Evolutionary conservation across 2,888 invertebrate species (phyloP), one percentile per base, ranked within the genome.

Genomic region (Aspidiotus rigidus): DNA sequence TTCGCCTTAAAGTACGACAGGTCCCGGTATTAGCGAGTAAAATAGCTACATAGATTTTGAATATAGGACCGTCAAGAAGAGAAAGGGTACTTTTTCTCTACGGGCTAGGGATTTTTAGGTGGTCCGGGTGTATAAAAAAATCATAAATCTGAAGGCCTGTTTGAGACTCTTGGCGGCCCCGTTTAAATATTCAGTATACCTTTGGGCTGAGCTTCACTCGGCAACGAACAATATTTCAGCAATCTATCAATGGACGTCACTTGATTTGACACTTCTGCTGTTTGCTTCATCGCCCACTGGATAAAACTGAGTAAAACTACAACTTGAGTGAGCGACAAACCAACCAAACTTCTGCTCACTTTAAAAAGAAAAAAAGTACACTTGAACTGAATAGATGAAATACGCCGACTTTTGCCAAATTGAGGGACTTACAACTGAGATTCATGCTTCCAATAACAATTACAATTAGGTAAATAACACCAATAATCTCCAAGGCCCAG

Each of bases 231-330:
- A 15, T 69, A 72, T n/a, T 64, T 56, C 1, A 72, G 40, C 15
- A 72, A 42, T 54, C 72, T 44, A 55, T 72, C 72, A 11, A 72
- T 64, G 0, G 72, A 64, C 1, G 72, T 72, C 44, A 71, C 69
- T 53, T 72, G 56, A 42, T 72, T 72, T 40, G 69, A 71, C 28
- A 72, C 49, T 42, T 71, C 71, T 7, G 69, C 66, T 0, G 57
- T 40, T 44, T 69, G 61, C 66, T 59, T 71, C 17, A 72, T 66
- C 7, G 53, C 49, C 59, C 62, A 71, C n/a, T 72, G 72, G 6
- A 59, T 11, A 5, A 42, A 17, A 10, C 42, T 57, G 9, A 66
- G 41, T 10, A 72, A 28, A 17, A 39, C 16, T n/a, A 53, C 28
- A 8, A 60, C 39, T 10, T 72, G 72, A 7, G 64, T 69, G 16